These are phyloP conservation scores for Aculops lycopersici DNA, from an alignment of 1,140 invertebrate genomes.

Conservation along the genomic window DNA sequence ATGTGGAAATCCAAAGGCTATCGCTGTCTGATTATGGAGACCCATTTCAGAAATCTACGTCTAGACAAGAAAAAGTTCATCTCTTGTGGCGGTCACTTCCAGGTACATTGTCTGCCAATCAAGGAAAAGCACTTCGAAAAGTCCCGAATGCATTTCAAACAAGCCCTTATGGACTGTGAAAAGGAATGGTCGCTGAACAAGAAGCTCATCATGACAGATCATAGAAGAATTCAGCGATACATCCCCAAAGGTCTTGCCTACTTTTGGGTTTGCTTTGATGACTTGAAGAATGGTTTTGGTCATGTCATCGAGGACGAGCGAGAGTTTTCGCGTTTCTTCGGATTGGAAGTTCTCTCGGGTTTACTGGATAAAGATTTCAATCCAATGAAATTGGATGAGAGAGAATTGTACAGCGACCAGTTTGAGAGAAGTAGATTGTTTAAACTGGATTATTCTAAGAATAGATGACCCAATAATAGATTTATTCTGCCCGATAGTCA, in stretches of 20 bases:
- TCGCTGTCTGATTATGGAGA: constrained; percentile 67
- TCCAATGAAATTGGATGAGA: constrained; percentile 43
- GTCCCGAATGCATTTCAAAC: constrained; percentile 85
- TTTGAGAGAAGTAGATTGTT: constrained; percentile 27
- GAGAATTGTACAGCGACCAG: constrained; percentile 33
- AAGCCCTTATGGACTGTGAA: constrained; percentile 75
- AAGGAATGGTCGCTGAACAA: constrained; percentile 76
- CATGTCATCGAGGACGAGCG: constrained; percentile 82
- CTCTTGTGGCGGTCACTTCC: constrained; percentile 29
- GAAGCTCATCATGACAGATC: constrained; percentile 39
- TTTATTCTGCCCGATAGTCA: too few species aligned
- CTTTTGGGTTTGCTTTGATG: constrained; percentile 68
- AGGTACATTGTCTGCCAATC: constrained; percentile 58
- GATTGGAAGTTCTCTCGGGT: constrained; percentile 47
- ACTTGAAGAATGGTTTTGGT: constrained; percentile 46
- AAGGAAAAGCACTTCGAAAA: constrained; percentile 40
- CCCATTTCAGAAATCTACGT: constrained; percentile 1
- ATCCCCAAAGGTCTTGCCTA: constrained; percentile 77
- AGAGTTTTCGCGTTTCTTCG: constrained; percentile 59
- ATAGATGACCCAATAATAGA: too few species aligned
- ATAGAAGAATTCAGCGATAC: constrained; percentile 9
- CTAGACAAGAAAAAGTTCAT: not conserved
- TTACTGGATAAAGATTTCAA: constrained; percentile 57
- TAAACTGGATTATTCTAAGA: too few species aligned
- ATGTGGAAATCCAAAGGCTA: constrained; percentile 34